Percentiles rank a stretch among this genome's conserved stretches.
These are phyloP conservation scores for Pleuronectes platessa DNA, from an alignment of 2,113 vertebrate genomes.

Conservation along the genomic window DNA sequence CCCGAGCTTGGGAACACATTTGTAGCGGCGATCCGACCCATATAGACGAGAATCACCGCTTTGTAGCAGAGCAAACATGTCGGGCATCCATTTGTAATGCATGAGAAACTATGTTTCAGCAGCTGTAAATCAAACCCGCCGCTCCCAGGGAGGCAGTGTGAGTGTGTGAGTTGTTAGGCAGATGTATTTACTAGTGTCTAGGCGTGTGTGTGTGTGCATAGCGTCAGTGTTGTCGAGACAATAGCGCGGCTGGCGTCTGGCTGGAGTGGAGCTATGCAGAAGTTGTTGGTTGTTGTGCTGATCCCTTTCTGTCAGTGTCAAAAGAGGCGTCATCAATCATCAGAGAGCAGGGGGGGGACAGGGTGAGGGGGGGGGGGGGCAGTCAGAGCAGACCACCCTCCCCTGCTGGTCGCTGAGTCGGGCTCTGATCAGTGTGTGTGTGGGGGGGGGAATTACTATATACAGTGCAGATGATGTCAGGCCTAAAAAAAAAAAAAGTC, in stretches of 20 bases:
- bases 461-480: conserved; percentile 63
- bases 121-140: conserved; percentile 59
- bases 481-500: conserved; percentile 23
- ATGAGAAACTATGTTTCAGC: conserved; percentile 67
- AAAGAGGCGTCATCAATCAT: conserved; percentile 74
- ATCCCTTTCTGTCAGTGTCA: conserved; percentile 77
- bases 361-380: conserved; percentile 1
- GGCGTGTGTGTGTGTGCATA: conserved; percentile 47
- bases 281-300: conserved; percentile 79
- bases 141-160: conserved; percentile 41
- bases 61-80: conserved; percentile 60
- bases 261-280: conserved; percentile 74
- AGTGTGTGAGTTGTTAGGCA: conserved; percentile 44
- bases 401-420: conserved; percentile 45
- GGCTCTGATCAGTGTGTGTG: conserved; percentile 43
- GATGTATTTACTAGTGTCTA: conserved; percentile 9
- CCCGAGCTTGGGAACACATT: conserved; percentile 53
- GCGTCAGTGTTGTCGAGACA: conserved; percentile 65
- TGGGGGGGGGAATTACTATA: conserved; percentile 52
- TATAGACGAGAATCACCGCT: conserved; percentile 56
- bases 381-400: conserved; percentile 53
- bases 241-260: conserved; percentile 68
- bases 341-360: conserved; percentile 3
- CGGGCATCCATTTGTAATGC: conserved; percentile 39
- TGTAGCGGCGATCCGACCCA: conserved; percentile 57